phyloP scores from a whole-genome alignment of 2,797 vertebrate genomes.

The Acrossocheilus wenchowensis region DNA sequence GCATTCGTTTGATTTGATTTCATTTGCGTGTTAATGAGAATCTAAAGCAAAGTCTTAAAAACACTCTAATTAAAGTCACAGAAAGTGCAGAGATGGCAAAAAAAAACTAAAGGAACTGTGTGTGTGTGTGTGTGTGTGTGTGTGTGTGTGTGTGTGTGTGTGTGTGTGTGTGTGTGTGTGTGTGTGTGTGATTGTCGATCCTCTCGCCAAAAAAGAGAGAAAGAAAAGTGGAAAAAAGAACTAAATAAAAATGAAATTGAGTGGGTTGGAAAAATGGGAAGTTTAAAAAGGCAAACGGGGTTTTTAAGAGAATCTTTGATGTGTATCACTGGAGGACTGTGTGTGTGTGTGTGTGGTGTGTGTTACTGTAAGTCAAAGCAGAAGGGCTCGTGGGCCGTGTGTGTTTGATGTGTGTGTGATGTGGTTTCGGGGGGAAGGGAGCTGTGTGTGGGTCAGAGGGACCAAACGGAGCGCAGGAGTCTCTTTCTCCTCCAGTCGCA shows the following conservation, averaged over 20 bases:
- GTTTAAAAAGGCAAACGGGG: constrained; percentile 73
- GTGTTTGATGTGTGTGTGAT: constrained; percentile 77
- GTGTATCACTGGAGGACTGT: constrained; percentile 80
- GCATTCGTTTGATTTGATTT: neutral
- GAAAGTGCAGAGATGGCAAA: constrained; percentile 73
- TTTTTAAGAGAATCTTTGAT: constrained; percentile 84
- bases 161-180: constrained; percentile 37
- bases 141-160: constrained; percentile 30
- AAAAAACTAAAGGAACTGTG: constrained; percentile 49
- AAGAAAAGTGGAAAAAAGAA: constrained; percentile 49
- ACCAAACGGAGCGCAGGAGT: constrained; percentile 69
- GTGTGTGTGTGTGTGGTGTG: constrained; percentile 45
- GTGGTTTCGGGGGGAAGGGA: constrained; percentile 83
- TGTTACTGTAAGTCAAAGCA: constrained; percentile 84
- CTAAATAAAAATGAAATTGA: constrained; percentile 63
- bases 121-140: constrained; percentile 26
- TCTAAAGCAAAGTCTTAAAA: constrained; percentile 38
- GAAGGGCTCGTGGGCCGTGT: constrained; percentile 77
- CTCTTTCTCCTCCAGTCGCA: constrained; percentile 22
- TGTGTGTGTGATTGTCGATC: constrained; percentile 30
- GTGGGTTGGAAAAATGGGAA: constrained; percentile 69
- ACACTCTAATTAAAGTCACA: constrained; percentile 69
- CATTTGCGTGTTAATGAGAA: constrained; percentile 22
- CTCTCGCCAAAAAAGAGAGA: constrained; percentile 62
- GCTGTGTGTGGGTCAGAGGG: constrained; percentile 83